Percentiles rank a stretch among this genome's conserved stretches.
phyloP scores from a whole-genome alignment of 2,113 vertebrate genomes.

The Scomber scombrus region DNA sequence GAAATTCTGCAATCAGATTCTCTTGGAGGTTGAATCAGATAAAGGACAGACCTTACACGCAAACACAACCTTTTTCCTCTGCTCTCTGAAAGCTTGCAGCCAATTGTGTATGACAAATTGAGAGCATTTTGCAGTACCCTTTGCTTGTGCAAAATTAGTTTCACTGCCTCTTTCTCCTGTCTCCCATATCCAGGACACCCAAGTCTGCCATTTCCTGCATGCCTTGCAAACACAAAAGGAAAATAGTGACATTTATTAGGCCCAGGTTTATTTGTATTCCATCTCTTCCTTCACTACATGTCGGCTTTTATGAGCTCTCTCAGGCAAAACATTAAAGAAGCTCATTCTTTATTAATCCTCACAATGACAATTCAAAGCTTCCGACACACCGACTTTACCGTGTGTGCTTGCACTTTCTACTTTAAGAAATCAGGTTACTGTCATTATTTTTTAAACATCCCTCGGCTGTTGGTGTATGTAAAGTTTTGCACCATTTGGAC shows the following conservation, averaged over 20 bases:
- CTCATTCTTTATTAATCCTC: constrained; percentile 86
- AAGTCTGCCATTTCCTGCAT: constrained; percentile 71
- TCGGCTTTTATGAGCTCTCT: constrained; percentile 83
- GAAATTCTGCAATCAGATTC: constrained; percentile 43
- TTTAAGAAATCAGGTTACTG: constrained; percentile 74
- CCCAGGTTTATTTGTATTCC: constrained; percentile 84
- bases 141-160: constrained; percentile 66
- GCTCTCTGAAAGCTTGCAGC: constrained; percentile 53
- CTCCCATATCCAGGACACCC: constrained; percentile 52
- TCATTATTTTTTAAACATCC: constrained; percentile 73
- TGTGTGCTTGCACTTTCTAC: constrained; percentile 67
- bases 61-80: constrained; percentile 44
- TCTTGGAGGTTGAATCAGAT: constrained; percentile 58
- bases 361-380: constrained; percentile 82
- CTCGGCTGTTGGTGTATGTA: constrained; percentile 34
- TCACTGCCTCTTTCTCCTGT: constrained; percentile 54
- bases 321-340: constrained; percentile 83
- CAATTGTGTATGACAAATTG: constrained; percentile 74
- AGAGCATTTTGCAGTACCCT: constrained; percentile 68
- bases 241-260: constrained; percentile 79
- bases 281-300: constrained; percentile 70
- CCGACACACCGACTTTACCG: constrained; percentile 62
- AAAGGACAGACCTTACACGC: constrained; percentile 47
- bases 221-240: constrained; percentile 75
- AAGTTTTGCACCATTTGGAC: constrained; percentile 48